Conservation (phyloP, 2,888 invertebrate species). For the Lissonota sp. region DNA sequence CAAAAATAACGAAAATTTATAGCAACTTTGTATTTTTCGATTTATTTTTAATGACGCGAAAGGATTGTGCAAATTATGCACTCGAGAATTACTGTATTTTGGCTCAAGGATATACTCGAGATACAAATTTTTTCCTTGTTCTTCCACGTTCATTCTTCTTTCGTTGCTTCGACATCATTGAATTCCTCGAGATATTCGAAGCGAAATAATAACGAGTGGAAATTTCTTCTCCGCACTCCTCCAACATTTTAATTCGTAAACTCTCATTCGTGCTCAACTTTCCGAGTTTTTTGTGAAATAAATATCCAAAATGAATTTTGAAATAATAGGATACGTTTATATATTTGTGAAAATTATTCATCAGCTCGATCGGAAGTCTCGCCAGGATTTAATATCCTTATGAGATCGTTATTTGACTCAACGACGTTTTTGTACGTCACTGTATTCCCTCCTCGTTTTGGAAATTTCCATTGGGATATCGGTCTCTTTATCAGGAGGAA, state of each 20-base stretch:
- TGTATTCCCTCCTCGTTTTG: conserved; percentile 76
- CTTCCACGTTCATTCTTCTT: conserved; percentile 7
- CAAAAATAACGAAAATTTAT: conserved; percentile 14
- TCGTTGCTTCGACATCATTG: too few relatives aligned
- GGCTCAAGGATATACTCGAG: conserved; percentile 25
- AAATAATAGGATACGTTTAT: not conserved
- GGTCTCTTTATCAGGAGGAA: conserved; percentile 74
- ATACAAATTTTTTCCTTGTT: conserved; percentile 4
- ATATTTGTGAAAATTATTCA: too few relatives aligned
- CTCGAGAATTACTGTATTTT: conserved; percentile 24
- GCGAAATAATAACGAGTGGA: conserved; percentile 17
- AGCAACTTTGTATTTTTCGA: conserved; percentile 35
- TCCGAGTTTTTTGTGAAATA: not conserved
- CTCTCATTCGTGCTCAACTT: not conserved
- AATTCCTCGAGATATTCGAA: conserved; percentile 2
- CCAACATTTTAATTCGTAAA: not conserved
- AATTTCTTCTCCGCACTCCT: not conserved
- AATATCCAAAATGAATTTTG: conserved; percentile 12
- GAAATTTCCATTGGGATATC: conserved; percentile 75
- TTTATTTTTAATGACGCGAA: conserved; percentile 19
- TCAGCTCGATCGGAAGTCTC: conserved; percentile 75
- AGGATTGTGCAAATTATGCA: conserved; percentile 28
- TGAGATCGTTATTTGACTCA: conserved; percentile 79
- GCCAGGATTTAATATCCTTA: conserved; percentile 77
- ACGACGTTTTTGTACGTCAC: conserved; percentile 81